Evolutionary conservation across 2,797 vertebrate genomes (phyloP).

Genomic region (Xenopus petersii): DNA sequence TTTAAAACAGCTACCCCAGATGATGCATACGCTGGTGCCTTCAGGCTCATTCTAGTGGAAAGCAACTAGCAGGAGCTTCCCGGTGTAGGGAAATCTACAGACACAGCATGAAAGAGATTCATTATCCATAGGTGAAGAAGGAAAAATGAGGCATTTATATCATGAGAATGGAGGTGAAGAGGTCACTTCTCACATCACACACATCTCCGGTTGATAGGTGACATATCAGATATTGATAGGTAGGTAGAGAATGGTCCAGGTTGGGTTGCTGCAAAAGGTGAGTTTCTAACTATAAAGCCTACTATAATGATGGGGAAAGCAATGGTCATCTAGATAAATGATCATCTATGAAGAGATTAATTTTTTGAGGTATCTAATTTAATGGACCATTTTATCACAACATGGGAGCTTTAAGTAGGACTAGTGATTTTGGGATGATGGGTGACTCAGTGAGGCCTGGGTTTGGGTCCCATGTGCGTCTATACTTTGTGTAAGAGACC

Average conservation of each 20-base stretch:
- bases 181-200: background rate
- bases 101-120: conserved; percentile 13
- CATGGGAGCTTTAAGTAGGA: too few relatives aligned
- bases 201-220: background rate
- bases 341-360: background rate
- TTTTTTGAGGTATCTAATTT: too few relatives aligned
- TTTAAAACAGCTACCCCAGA: conserved; percentile 17
- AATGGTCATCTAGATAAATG: background rate
- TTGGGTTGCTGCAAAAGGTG: background rate
- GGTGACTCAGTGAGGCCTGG: too few relatives aligned
- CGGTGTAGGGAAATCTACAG: conserved; percentile 21
- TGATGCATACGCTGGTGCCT: conserved; percentile 1
- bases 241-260: background rate
- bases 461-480: too few relatives aligned
- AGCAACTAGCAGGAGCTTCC: conserved; percentile 9
- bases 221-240: background rate
- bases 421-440: too few relatives aligned
- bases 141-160: background rate
- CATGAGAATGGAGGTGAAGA: too few relatives aligned
- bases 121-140: conserved; percentile 20
- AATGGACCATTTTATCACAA: too few relatives aligned
- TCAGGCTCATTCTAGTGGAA: conserved; percentile 17
- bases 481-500: too few relatives aligned
- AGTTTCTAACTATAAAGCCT: background rate
- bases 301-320: background rate